These are phyloP conservation scores for Synanthedon vespiformis DNA, from an alignment of 2,888 invertebrate species.

Conservation along the genomic window DNA sequence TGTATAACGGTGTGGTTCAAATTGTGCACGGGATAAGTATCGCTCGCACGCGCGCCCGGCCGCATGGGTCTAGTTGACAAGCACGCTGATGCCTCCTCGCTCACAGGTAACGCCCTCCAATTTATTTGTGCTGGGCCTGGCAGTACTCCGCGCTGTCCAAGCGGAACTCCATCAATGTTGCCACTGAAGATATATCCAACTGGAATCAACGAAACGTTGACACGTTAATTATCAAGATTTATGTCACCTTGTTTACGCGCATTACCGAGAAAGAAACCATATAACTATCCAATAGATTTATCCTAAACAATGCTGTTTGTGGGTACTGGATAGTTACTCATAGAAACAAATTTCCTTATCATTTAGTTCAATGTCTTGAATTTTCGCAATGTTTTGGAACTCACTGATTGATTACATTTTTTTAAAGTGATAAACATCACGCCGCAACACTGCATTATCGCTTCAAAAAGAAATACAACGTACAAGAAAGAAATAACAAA, in stretches of 20 bases:
- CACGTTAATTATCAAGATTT: not conserved
- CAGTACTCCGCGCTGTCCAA: conserved; percentile 98
- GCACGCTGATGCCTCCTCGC: conserved; percentile 34
- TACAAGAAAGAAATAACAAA: no score
- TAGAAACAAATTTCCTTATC: no score
- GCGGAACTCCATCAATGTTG: conserved; percentile 98
- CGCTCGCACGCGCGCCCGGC: conserved; percentile 43
- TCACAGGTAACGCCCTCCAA: conserved; percentile 41
- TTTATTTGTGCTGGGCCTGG: conserved; percentile 98
- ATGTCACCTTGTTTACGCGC: not conserved
- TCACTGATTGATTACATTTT: no score
- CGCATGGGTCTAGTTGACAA: conserved; percentile 50
- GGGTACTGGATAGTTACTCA: no score
- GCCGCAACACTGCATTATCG: no score
- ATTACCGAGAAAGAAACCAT: not conserved
- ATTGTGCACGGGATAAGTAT: conserved; percentile 44
- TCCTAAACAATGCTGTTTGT: no score
- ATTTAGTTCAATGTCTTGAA: no score
- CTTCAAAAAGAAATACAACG: no score
- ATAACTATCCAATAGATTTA: no score
- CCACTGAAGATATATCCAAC: conserved; percentile 89
- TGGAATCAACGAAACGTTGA: conserved; percentile 61
- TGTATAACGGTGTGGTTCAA: conserved; percentile 45
- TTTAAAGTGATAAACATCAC: no score
- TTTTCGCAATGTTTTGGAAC: no score